Evolutionary conservation across 2,888 invertebrate genomes (phyloP), one percentile per base, ranked within the genome.

Genomic region (Idaea aversata): DNA sequence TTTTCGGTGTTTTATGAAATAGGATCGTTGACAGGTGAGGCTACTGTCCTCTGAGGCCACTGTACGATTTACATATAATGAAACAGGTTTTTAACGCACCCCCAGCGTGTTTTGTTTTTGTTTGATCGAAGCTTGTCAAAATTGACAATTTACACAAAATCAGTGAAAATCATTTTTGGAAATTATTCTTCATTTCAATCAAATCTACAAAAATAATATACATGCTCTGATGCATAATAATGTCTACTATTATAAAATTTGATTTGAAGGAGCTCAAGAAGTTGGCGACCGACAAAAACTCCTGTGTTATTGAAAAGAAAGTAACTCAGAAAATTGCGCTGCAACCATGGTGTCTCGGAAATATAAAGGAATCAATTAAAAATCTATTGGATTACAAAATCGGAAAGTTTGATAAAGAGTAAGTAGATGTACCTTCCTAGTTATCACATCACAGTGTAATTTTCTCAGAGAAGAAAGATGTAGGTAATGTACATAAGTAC

Each of bases 381-480:
- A 94, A 94, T 74, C 86, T 95, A 72, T 81, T 96, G 61, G 93
- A 93, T 76, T 91, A 91, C 71, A 93, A 93, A 83, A 91, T 95
- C 67, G 94, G 94, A 70, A 94, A 93, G 82, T 95, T 94, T 78
- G 94, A 95, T 76, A 89, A 93, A 81, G 93, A 94, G 95, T 95
- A 90, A 84, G 95, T 91, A 38, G 59, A 47, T 34, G 57, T 65
- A 16, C 15, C 38, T 34, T 3, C 7, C 7, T 47, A 47, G 5
- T 13, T 10, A 47, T 47, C 38, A 5, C 6, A 38, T 5, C 2
- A 13, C 6, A 47, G 10, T 47, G 47, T 13, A 47, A 13, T 47
- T 36, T 47, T 47, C 47, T n/a, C n/a, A n/a, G n/a, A 47, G 47
- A 13, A 13, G 47, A 47, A 7, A 13, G 47, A 10, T 47, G 10